Percentiles rank a stretch among this genome's conserved stretches.
Evolutionary conservation across 2,797 vertebrate genomes (phyloP).

Genomic region (Muraenolepis orangiensis): DNA sequence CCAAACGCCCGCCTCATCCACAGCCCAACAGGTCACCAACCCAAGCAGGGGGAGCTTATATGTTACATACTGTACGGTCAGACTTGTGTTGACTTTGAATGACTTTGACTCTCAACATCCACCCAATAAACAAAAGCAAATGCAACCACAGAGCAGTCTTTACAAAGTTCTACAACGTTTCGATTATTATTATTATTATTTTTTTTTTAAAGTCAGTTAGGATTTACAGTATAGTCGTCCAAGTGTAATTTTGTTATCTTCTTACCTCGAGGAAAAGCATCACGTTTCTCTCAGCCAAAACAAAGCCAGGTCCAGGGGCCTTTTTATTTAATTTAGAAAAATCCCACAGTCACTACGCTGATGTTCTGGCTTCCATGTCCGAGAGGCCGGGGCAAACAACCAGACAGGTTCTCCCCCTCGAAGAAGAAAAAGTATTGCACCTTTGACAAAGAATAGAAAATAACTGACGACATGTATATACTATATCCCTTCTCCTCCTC

Average conservation of each 20-base stretch:
- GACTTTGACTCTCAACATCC: background rate
- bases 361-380: background rate
- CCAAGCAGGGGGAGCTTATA: background rate
- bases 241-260: background rate
- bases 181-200: too few species aligned
- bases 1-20: background rate
- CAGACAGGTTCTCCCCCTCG: too few species aligned
- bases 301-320: background rate
- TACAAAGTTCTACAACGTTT: background rate
- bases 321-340: background rate
- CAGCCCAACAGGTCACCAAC: background rate
- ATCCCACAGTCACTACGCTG: background rate
- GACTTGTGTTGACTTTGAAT: background rate
- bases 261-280: slow-evolving; percentile 66
- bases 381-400: too few species aligned
- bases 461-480: too few species aligned
- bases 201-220: too few species aligned
- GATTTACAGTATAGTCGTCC: too few species aligned
- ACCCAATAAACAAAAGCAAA: too few species aligned
- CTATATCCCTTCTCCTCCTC: background rate
- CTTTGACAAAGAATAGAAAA: background rate
- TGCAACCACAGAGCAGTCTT: background rate
- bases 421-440: background rate
- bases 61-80: background rate
- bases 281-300: slow-evolving; percentile 28